phyloP scores from a whole-genome alignment of 2,888 invertebrate species.

The Rhimphoctona megacephalus region DNA sequence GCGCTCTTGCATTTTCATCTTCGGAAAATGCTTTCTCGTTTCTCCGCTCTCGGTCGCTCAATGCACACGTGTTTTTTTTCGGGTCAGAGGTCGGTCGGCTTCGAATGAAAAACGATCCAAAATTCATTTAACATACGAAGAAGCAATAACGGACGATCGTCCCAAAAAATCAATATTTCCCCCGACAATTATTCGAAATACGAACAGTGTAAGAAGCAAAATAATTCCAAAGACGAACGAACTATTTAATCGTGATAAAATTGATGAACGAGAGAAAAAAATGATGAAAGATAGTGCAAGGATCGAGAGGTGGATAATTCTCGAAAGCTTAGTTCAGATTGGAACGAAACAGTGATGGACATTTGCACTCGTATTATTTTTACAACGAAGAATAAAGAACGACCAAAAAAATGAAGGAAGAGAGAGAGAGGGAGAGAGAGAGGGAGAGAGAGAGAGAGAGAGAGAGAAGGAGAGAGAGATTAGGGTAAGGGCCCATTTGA shows the following conservation, averaged over 20 bases:
- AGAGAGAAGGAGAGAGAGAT: not conserved
- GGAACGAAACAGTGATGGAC: no score
- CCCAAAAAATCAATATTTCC: not conserved
- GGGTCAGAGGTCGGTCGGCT: no score
- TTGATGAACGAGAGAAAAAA: not conserved
- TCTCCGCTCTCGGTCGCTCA: not conserved
- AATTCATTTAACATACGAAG: not conserved
- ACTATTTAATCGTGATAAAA: no score
- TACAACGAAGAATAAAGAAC: not conserved
- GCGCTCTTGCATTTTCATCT: not conserved
- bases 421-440: not conserved
- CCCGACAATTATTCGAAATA: not conserved
- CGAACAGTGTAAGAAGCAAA: no score
- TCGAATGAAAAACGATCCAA: not conserved
- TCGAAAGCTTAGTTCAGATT: not conserved
- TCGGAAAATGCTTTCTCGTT: not conserved
- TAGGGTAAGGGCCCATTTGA: not conserved
- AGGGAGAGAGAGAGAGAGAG: not conserved
- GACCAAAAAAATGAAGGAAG: not conserved
- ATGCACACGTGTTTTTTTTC: not conserved
- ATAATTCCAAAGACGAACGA: no score
- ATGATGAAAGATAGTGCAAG: not conserved
- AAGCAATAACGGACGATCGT: not conserved
- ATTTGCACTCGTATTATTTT: not conserved
- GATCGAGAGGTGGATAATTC: not conserved